These are phyloP conservation scores for Copidosoma floridanum DNA, from an alignment of 1,140 invertebrate genomes.

Conservation along the genomic window DNA sequence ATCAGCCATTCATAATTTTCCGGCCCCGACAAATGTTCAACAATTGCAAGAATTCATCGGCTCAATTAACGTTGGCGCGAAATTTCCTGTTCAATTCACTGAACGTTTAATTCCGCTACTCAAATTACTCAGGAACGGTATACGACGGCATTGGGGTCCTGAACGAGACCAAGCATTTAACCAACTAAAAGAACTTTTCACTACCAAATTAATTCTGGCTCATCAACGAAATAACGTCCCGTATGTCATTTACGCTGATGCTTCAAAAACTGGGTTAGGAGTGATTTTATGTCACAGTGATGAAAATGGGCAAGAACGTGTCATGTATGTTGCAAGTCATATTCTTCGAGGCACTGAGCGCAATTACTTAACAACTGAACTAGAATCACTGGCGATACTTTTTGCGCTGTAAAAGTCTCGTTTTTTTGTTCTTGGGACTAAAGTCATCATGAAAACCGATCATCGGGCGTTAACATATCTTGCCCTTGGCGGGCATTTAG, in stretches of 20 bases:
- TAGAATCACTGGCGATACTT: not conserved
- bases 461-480: constrained; percentile 1
- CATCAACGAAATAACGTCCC: not conserved
- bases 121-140: not conserved
- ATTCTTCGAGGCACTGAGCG: not conserved
- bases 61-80: constrained; percentile 6
- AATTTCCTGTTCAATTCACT: not conserved
- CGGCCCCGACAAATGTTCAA: not conserved
- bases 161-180: constrained; percentile 3
- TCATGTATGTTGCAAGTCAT: not conserved
- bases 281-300: constrained; percentile 5
- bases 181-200: not conserved
- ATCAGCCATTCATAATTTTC: not conserved
- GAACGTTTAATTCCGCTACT: constrained; percentile 11
- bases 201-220: not conserved
- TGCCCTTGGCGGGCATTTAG: not conserved
- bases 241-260: constrained; percentile 6
- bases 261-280: constrained; percentile 8
- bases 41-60: constrained; percentile 3
- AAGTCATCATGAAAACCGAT: not conserved
- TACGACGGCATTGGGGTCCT: not conserved
- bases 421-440: not conserved
- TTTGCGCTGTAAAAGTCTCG: constrained; percentile 2
- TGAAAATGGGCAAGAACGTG: not conserved
- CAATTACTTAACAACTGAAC: not conserved